Evolutionary conservation across 2,113 vertebrate genomes (phyloP), one percentile per base, ranked within the genome.

Genomic region (Perca schrenkii): DNA sequence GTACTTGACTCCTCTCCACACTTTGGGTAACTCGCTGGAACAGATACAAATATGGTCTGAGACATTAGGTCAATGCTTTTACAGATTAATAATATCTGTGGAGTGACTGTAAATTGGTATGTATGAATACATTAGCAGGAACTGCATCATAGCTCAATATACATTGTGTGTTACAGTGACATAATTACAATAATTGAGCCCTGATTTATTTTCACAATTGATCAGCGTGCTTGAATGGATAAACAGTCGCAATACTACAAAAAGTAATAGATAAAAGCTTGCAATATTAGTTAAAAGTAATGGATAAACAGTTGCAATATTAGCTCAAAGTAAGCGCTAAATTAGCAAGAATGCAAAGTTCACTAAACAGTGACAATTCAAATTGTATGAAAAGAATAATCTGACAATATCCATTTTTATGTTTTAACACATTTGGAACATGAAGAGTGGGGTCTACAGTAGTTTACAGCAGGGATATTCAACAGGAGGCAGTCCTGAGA

Each of bases 1-100:
- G 94, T 62, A 99, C 95, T 77, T 7, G 89, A 13, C 77, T 93
- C 60, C 88, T 88, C 73, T 95, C 83, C 13, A 97, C 92, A 25
- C 89, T 92, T 74, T 70, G 82, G 3, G 95, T 95, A 60, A 99
- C 94, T 86, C 93, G 95, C 98, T 99, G 95, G 71, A 93, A 53
- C 54, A 77, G 3, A 82, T 47, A 70, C 0, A 49, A 3, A 62
- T 6, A 46, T 3, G 31, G 15, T 67, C 14, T 31, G 15, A 60
- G 40, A 58, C 21, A 43, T 31, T 50, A 3, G 0, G 22, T 13
- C 46, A 2, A 6, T 17, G 19, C 1, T 5, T 71, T 58, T 34
- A 69, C 22, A 62, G 19, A 66, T 8, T 7, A 7, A 6, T 50
- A 25, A 66, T 21, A 34, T 28, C 17, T 3, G 5, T 19, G 13